Conservation (phyloP, 2,888 invertebrate genomes). For the Eristalis intricaria region DNA sequence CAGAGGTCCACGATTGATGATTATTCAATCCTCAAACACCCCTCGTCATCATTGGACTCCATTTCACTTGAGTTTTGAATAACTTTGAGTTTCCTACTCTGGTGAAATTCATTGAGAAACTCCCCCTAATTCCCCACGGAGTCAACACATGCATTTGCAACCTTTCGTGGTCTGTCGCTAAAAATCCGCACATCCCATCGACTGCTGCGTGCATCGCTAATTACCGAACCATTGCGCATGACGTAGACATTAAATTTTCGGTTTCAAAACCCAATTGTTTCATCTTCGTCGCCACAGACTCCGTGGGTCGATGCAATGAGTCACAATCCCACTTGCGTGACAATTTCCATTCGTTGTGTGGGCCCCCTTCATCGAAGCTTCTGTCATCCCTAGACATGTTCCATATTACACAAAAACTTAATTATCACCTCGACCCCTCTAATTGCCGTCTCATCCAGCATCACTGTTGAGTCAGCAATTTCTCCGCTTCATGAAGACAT, state of each 20-base stretch:
- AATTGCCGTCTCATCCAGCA: not conserved
- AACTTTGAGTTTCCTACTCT: too few relatives aligned
- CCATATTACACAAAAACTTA: not conserved
- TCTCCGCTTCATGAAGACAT: constrained; percentile 1
- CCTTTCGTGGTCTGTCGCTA: not conserved
- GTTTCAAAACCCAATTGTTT: not conserved
- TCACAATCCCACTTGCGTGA: not conserved
- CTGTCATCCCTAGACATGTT: not conserved
- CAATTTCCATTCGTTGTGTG: not conserved
- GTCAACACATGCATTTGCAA: not conserved
- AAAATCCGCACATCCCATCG: not conserved
- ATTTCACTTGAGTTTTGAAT: too few relatives aligned
- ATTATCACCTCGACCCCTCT: constrained; percentile 15
- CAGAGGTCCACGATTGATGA: too few relatives aligned
- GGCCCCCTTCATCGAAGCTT: too few relatives aligned
- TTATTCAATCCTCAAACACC: too few relatives aligned
- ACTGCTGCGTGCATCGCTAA: not conserved
- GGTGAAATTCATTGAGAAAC: too few relatives aligned
- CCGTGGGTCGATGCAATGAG: not conserved
- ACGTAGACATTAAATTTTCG: not conserved
- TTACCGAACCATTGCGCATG: not conserved
- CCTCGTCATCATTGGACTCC: too few relatives aligned
- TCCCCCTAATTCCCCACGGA: too few relatives aligned
- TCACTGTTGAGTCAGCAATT: constrained; percentile 20
- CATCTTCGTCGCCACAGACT: too few relatives aligned